Evolutionary conservation across 2,888 invertebrate genomes (phyloP), one percentile per base, ranked within the genome.

Genomic region (Lasius platythorax): DNA sequence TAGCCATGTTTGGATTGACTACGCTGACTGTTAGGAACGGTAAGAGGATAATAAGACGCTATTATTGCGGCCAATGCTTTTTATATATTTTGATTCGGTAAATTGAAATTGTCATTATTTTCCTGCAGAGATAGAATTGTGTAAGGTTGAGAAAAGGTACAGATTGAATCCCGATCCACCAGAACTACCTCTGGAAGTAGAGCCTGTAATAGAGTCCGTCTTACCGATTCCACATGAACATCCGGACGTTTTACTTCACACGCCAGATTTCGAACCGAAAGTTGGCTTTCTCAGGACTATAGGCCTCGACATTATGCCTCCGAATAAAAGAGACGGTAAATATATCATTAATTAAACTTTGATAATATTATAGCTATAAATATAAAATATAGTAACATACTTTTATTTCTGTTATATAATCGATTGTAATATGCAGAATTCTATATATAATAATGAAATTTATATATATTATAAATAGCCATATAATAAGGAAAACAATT

Each of bases 1-100:
- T 97, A 76, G 95, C 96, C 40, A 95, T 96, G 88, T 96, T 97
- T 87, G 96, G 96, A 73, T 94, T 97, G 84, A 97, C 96, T 9
- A 96, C 97, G n/a, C 95, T 96, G 81, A 95, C 95, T 73, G 95
- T 94, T 87, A 96, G 95, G 90, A 96, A 96, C 95, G 97, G 97
- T 97, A 95, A 95, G 95, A 11, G 23, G 37, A 56, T 68, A 18
- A 46, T 46, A 46, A 5, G 5, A 23, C 91, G 74, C n/a, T 23
- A 12, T 61, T 37, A 18, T 63, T 40, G 50, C 4, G 28, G 15
- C n/a, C 11, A 12, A 37, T 56, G 33, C 30, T 28, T 82, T 66
- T 3, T 9, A 28, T 2, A 28, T 2, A 12, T 37, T 1, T 70
- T 53, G 8, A 8, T 30, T 30, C 4, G 8, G 8, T 63, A 15